Evolutionary conservation across 2,113 vertebrate genomes (phyloP), one percentile per base, ranked within the genome.

Genomic region (Oreochromis spilurus): DNA sequence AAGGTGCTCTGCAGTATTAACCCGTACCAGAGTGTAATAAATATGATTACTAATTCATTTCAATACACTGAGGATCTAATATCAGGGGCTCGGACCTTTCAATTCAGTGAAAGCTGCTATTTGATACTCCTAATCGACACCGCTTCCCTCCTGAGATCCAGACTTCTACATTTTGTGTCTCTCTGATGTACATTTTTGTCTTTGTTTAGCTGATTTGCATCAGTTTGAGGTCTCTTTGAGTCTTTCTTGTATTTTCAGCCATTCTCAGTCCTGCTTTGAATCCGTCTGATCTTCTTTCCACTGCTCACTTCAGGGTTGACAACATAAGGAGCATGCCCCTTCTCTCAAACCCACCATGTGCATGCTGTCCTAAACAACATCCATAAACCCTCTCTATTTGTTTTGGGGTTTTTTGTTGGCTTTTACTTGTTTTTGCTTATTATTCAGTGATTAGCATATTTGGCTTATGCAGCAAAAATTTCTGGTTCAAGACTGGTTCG

Each of bases 401-500:
- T 9, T 5, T 5, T 21, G 21, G 21, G 21, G 21, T 6, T 4
- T 9, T 7, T 13, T 43, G 40, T 43, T 43, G 19, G 9, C 2
- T 57, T 58, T 9, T 54, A 54, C 53, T 12, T 54, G n/a, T 6
- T 54, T 54, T 54, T 54, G 5, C n/a, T 54, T 6, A 54, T 21
- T 54, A 24, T 54, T 54, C 53, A 54, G 4, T 54, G 52, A 54
- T 54, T 54, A 21, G n/a, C 52, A 12, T 54, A 54, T 54, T 21
- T 54, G 53, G 53, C 53, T 24, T 54, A 54, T 24, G 53, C n/a
- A 54, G 53, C n/a, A 54, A 54, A 54, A 0, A 12, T 4, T 4
- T 54, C 10, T 0, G 53, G 53, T 21, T 54, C 10, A 24, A 0
- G 53, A 21, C 52, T 1, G n/a, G 52, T 54, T 54, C 53, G 24